Evolutionary conservation across 2,888 invertebrate genomes (phyloP), one percentile per base, ranked within the genome.

Genomic region (Abrostola tripartita): DNA sequence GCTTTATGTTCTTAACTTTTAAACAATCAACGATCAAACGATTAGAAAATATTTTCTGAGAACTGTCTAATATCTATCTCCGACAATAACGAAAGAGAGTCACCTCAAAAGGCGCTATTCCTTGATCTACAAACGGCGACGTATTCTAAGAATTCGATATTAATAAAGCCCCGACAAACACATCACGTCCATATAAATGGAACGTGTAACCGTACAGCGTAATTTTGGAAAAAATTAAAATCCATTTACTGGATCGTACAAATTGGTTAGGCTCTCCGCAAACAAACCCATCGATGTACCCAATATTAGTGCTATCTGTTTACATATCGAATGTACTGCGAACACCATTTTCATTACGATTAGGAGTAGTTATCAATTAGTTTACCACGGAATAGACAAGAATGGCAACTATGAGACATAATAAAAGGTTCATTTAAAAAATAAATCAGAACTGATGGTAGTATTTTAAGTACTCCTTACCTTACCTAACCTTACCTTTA

Each of bases 151-250:
- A 36, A 35, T 58, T 24, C 14, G 38, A 38, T 12, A 14, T 37
- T 36, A 6, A 74, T 57, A 65, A 57, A 57, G 52, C 44, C 11
- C 52, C 12, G 5, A 6, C 53, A 60, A 60, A 60, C 56, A 71
- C n/a, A 59, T 56, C 52, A 57, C 9, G 53, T 38, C 37, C 53
- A 47, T 40, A 60, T 58, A 53, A 49, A 42, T 61, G 52, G 42
- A 61, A 40, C 35, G 58, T 55, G 54, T 55, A 51, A n/a, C 5
- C 36, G 38, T 7, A 42, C 14, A 24, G 38, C 66, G 62, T 66
- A 62, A 67, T 70, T 68, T 71, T 52, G 52, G 54, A 57, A 63
- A 57, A 63, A 58, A 65, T 61, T 62, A 47, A 78, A 74, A 66
- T 69, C 54, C 58, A 78, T 78, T 75, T 66, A 65, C 56, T 40